These are phyloP conservation scores for Megalopta genalis DNA, from an alignment of 1,140 invertebrate species.

Conservation along the genomic window DNA sequence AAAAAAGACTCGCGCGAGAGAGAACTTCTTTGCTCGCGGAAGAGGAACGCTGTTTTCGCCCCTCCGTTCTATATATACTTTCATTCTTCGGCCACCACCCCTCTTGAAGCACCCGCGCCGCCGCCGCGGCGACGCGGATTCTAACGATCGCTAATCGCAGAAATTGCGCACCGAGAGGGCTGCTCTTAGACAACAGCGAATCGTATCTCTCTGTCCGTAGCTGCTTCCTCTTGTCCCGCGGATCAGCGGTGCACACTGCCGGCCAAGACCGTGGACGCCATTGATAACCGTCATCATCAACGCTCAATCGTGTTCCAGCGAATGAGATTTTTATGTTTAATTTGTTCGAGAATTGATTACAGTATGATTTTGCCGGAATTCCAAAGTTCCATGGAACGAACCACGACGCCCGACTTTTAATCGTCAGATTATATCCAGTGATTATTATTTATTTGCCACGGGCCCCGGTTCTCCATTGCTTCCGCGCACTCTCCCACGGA, in stretches of 20 bases:
- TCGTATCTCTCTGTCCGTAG: conserved; percentile 30
- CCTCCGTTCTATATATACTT: neutral
- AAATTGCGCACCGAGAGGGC: conserved; percentile 7
- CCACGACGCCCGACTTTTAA: no score
- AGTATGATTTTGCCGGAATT: no score
- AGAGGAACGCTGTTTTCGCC: neutral
- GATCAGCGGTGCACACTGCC: neutral
- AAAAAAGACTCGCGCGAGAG: neutral
- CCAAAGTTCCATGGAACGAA: no score
- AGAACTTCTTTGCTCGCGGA: neutral
- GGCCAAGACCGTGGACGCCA: neutral
- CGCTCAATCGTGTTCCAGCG: no score
- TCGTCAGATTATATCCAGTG: no score
- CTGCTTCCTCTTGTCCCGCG: conserved; percentile 19
- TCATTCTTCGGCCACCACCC: neutral
- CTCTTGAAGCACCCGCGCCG: neutral
- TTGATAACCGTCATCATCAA: no score
- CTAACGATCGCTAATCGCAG: neutral
- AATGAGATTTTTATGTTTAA: no score
- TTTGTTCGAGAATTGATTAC: no score
- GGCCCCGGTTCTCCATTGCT: no score
- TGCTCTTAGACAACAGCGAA: neutral
- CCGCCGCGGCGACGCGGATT: conserved; percentile 2
- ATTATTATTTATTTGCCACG: no score
- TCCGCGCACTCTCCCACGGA: no score